A percentile compares a stretch with the other conserved stretches of the same genome.
phyloP scores from a whole-genome alignment of 2,113 vertebrate genomes.

The Bufo bufo region DNA sequence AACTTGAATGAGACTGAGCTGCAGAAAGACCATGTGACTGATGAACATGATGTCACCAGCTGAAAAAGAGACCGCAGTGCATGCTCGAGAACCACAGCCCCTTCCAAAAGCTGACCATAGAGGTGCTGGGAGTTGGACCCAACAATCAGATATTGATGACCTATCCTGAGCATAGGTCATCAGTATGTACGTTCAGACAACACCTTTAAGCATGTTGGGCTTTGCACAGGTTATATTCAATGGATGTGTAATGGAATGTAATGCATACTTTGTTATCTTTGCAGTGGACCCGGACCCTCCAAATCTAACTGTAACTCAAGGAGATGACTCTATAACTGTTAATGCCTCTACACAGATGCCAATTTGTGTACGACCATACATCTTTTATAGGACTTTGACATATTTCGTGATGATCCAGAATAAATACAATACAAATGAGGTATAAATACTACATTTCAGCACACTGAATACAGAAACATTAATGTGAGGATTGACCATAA shows the following conservation, averaged over 20 bases:
- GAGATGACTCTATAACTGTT: neutral
- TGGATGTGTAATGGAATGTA: no score
- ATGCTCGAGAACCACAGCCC: no score
- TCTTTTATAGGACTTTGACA: neutral
- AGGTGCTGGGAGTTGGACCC: no score
- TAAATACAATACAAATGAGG: neutral
- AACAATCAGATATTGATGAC: no score
- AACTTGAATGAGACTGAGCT: no score
- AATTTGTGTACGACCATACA: neutral
- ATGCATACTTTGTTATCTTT: neutral
- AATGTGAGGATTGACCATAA: neutral
- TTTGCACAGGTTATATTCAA: neutral
- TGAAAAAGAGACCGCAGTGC: no score
- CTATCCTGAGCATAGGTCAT: no score
- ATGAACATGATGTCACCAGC: no score
- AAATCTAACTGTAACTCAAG: neutral
- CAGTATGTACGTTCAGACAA: no score
- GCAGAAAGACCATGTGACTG: no score
- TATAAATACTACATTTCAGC: neutral
- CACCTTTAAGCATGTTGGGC: neutral
- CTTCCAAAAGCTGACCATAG: no score
- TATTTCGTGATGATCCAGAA: neutral
- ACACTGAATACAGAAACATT: neutral
- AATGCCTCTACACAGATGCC: neutral
- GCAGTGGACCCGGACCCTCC: slow-evolving; percentile 44